A percentile compares a stretch with the other conserved stretches of the same genome.
Conservation (phyloP, 2,113 vertebrate genomes). For the Sitta europaea region DNA sequence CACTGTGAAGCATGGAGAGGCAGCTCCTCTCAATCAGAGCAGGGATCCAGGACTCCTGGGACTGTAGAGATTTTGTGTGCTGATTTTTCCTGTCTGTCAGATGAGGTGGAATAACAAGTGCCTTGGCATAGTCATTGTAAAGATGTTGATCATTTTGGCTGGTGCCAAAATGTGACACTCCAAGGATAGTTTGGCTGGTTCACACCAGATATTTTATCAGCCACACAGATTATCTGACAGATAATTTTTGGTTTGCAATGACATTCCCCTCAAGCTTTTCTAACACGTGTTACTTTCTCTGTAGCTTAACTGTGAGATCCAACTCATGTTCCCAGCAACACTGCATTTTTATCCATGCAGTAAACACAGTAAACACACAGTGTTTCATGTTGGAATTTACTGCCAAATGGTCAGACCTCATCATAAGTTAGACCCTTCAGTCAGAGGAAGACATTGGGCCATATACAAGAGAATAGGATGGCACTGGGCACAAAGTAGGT, state of each 20-base stretch:
- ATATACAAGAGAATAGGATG: neutral
- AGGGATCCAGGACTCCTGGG: neutral
- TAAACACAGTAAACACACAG: no score
- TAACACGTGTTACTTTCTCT: neutral
- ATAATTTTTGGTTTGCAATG: neutral
- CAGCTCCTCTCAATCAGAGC: neutral
- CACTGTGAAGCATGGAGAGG: fast-evolving
- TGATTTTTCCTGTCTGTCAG: neutral
- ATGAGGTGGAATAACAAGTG: neutral
- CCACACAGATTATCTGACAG: neutral
- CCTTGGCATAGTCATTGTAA: neutral
- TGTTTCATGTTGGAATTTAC: neutral
- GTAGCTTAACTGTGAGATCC: neutral
- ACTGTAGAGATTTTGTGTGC: neutral
- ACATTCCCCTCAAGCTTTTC: neutral
- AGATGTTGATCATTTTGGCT: neutral
- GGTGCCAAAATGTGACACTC: neutral
- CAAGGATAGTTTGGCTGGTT: neutral
- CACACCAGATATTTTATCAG: neutral
- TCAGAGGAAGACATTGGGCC: neutral
- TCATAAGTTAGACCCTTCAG: neutral
- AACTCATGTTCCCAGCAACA: neutral
- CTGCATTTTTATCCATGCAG: neutral
- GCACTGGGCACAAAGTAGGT: neutral
- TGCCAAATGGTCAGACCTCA: neutral